phyloP scores from a whole-genome alignment of 64 coral and sea anemone genomes.

The Trachythela sp. region DNA sequence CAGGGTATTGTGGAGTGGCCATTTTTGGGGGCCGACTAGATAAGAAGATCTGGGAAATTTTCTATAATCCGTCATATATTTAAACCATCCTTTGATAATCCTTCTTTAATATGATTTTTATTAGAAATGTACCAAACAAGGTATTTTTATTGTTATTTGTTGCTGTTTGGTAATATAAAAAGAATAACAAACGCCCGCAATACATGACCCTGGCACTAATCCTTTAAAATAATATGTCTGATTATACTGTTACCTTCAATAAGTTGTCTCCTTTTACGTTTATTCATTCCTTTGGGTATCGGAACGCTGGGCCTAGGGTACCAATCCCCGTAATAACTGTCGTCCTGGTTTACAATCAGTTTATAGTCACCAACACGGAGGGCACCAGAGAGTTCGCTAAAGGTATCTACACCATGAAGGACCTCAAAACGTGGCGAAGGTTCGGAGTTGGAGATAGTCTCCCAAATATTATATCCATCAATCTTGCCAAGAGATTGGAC shows the following conservation, averaged over 20 bases:
- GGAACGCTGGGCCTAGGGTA: constrained; percentile 63
- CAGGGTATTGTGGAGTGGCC: too few species aligned
- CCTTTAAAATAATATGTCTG: too few species aligned
- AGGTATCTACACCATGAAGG: constrained; percentile 77
- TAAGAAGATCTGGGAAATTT: too few species aligned
- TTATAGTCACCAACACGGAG: constrained; percentile 94
- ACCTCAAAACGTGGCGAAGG: constrained; percentile 79
- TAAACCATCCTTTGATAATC: too few species aligned
- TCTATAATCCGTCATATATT: too few species aligned
- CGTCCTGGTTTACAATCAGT: constrained; percentile 76
- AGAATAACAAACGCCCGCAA: too few species aligned
- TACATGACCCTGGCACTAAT: too few species aligned
- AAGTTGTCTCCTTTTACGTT: constrained; percentile 49
- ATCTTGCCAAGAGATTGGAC: constrained; percentile 53
- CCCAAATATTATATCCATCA: constrained; percentile 87
- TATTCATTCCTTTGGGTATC: constrained; percentile 56
- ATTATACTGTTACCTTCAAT: neutral
- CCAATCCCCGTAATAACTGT: constrained; percentile 85
- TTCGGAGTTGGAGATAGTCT: constrained; percentile 55
- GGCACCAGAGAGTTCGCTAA: constrained; percentile 67
- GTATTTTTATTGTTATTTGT: too few species aligned
- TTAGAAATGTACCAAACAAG: too few species aligned
- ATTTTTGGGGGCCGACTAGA: too few species aligned
- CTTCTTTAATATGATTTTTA: too few species aligned
- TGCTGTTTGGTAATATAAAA: too few species aligned